Evolutionary conservation across 2,888 invertebrate genomes (phyloP), one percentile per base, ranked within the genome.

Genomic region (Amblyjoppa fuscipennis): DNA sequence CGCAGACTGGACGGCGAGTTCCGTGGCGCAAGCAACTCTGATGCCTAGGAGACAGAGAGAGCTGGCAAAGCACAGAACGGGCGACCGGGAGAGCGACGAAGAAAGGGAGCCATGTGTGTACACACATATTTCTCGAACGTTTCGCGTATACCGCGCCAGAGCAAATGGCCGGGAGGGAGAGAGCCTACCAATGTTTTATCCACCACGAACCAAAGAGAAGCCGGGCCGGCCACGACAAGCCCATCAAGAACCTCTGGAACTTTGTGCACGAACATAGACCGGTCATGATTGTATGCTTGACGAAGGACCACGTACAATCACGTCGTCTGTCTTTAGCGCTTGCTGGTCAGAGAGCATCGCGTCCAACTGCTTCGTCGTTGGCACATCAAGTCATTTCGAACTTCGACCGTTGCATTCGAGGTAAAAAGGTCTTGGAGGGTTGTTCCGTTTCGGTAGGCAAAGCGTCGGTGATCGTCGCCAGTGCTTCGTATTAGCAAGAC

Each of bases 1-100:
- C 71, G 61, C 79, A 71, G 73, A 83, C 77, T 83, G 83, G 79
- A 84, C 82, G 79, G 70, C 80, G 68, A 69, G 66, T 85, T 85
- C 49, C 61, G 68, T 68, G 76, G 79, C 76, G 75, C 78, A 81
- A 82, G 74, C 75, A 76, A 73, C 81, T 69, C 69, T 68, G 73
- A 75, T 76, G 61, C 81, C 66, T 34, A 76, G 59, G 59, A 78
- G 71, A 66, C 56, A 70, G 80, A 83, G 73, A 71, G 34, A 66
- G 74, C 61, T 25, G 53, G 64, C 59, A 56, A 68, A 73, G 53
- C 73, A 74, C 34, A 68, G 83, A 45, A 77, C 25, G 75, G 61
- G 74, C 74, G 77, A 84, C 76, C 71, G 73, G 56, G 81, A 81
- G 79, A 79, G 68, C 51, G 69, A 73, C 66, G 76, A 78, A 73